These are phyloP conservation scores for Alcedo quadribrachys DNA, from an alignment of 2,797 vertebrate genomes.

Conservation along the genomic window DNA sequence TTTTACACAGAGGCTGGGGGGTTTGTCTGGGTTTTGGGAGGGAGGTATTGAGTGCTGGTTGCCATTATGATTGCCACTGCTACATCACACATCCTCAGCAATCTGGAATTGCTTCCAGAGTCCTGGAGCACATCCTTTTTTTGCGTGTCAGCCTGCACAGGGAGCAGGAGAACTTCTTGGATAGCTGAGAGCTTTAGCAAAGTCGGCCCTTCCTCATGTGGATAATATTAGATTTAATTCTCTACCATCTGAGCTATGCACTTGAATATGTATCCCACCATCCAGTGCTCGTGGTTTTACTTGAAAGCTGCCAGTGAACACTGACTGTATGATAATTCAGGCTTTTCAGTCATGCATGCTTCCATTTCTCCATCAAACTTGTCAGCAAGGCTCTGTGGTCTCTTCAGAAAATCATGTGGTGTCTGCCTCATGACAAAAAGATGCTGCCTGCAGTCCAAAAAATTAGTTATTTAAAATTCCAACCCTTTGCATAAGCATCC, in stretches of 20 bases:
- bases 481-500: background rate
- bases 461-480: background rate
- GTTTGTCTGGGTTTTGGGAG: background rate
- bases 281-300: background rate
- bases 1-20: background rate
- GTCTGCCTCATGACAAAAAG: background rate
- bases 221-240: background rate
- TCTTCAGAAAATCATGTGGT: background rate
- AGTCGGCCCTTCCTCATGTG: background rate
- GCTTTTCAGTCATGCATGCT: background rate
- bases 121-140: background rate
- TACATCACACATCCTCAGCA: background rate
- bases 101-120: background rate
- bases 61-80: background rate
- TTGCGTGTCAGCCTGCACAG: background rate
- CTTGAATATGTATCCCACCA: background rate
- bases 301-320: background rate
- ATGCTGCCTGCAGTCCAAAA: background rate
- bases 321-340: background rate
- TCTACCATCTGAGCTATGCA: background rate
- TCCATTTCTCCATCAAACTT: constrained; percentile 11
- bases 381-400: background rate
- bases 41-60: background rate
- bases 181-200: background rate
- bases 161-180: background rate